These are phyloP conservation scores for Psittacula echo DNA, from an alignment of 2,797 vertebrate species.

Conservation along the genomic window DNA sequence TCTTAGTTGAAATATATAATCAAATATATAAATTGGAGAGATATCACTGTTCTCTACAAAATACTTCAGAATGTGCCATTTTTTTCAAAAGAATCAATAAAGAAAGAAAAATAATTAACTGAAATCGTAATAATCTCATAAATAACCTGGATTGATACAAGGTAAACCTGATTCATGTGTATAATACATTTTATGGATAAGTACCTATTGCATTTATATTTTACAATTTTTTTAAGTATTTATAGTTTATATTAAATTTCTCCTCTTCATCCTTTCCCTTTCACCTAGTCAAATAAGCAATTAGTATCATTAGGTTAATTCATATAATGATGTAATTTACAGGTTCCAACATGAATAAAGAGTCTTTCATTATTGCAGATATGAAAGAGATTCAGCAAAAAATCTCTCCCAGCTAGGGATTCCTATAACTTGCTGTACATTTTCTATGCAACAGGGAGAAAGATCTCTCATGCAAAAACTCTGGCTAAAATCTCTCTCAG, in stretches of 20 bases:
- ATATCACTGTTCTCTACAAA: background rate
- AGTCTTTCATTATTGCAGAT: fast-evolving
- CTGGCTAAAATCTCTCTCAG: background rate
- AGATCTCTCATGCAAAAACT: background rate
- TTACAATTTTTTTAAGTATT: background rate
- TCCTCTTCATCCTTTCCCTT: background rate
- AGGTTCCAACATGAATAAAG: background rate
- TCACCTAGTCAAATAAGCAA: background rate
- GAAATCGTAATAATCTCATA: background rate
- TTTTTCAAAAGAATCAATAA: background rate
- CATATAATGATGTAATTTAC: background rate
- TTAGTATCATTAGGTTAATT: background rate
- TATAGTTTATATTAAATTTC: background rate
- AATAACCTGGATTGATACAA: background rate
- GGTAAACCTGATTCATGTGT: background rate
- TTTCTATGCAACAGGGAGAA: background rate
- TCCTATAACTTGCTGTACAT: background rate
- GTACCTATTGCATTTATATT: background rate
- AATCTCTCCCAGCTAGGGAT: background rate
- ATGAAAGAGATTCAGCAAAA: background rate
- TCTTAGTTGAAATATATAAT: background rate
- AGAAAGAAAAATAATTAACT: background rate
- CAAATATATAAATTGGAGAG: background rate
- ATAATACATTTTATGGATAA: background rate
- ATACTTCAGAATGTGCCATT: background rate